Percentiles rank a stretch among this genome's conserved stretches.
Evolutionary conservation across 1,140 invertebrate genomes (phyloP).

Genomic region (Aphis craccivora): DNA sequence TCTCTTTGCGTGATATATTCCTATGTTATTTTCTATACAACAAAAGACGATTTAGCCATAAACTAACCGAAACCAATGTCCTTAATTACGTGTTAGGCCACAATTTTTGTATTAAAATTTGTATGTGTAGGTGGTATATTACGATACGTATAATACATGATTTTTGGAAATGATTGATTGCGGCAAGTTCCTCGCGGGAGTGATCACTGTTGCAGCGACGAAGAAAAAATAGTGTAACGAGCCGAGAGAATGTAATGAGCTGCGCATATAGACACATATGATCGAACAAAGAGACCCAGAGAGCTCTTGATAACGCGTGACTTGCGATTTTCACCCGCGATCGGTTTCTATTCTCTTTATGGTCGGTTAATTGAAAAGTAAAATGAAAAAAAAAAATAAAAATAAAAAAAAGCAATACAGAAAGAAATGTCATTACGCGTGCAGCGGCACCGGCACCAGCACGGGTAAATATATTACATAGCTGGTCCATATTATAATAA

Average conservation of each 20-base stretch:
- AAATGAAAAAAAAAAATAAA: conserved; percentile 36
- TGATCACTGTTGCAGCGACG: background rate
- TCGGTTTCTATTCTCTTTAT: conserved; percentile 58
- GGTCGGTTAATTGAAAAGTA: conserved; percentile 58
- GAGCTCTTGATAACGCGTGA: conserved; percentile 57
- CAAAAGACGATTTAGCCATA: conserved; percentile 20
- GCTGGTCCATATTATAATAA: background rate
- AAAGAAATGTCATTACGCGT: conserved; percentile 50
- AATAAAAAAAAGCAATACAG: conserved; percentile 29
- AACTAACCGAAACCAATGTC: conserved; percentile 18
- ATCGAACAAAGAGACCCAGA: conserved; percentile 45
- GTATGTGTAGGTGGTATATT: background rate
- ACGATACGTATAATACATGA: background rate
- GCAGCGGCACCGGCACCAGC: background rate
- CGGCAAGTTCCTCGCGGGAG: background rate
- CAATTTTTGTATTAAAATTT: background rate
- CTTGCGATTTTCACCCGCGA: conserved; percentile 58
- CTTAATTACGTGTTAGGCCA: background rate
- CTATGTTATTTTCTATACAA: background rate
- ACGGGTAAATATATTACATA: background rate
- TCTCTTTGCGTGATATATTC: background rate
- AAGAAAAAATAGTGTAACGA: conserved; percentile 36
- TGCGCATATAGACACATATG: conserved; percentile 6
- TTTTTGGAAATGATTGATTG: conserved; percentile 33
- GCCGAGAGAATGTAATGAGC: conserved; percentile 47